These are phyloP conservation scores for Dioctria rufipes DNA, from an alignment of 2,888 invertebrate genomes.

Conservation along the genomic window DNA sequence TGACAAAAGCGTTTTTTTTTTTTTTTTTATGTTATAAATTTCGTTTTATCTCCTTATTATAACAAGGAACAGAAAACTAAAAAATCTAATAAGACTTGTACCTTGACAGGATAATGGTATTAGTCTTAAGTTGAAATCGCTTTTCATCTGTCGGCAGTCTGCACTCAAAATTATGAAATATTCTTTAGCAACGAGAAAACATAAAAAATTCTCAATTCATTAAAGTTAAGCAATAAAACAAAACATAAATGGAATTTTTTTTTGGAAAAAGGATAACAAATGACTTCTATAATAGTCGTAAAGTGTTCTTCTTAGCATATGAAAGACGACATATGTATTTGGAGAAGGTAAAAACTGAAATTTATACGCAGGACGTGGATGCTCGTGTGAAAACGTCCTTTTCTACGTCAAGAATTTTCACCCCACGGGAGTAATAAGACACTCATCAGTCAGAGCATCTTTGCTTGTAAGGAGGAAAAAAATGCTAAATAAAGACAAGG, in stretches of 20 bases:
- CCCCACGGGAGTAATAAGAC: constrained; percentile 42
- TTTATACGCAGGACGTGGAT: constrained; percentile 35
- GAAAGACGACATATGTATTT: too few relatives aligned
- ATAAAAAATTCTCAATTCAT: constrained; percentile 1
- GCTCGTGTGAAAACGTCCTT: constrained; percentile 30
- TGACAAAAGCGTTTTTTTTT: too few relatives aligned
- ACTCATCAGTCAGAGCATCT: constrained; percentile 42
- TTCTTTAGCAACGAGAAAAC: neutral
- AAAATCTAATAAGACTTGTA: too few relatives aligned
- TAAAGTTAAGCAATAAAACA: constrained; percentile 23
- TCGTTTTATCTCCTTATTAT: too few relatives aligned
- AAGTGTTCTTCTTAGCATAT: constrained; percentile 4
- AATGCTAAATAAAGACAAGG: constrained; percentile 28
- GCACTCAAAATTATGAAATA: too few relatives aligned
- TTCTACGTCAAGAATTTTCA: constrained; percentile 25
- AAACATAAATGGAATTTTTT: constrained; percentile 34
- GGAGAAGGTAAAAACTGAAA: constrained; percentile 38
- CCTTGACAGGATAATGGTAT: too few relatives aligned
- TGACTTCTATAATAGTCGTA: constrained; percentile 41
- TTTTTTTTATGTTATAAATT: too few relatives aligned
- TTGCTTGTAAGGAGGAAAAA: constrained; percentile 1
- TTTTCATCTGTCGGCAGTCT: too few relatives aligned
- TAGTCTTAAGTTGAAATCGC: too few relatives aligned
- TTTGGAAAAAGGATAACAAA: constrained; percentile 24
- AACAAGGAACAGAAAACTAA: too few relatives aligned